Base-by-base conservation (phyloP, 2,888 invertebrate species). In the Keiferia lycopersicella region DNA sequence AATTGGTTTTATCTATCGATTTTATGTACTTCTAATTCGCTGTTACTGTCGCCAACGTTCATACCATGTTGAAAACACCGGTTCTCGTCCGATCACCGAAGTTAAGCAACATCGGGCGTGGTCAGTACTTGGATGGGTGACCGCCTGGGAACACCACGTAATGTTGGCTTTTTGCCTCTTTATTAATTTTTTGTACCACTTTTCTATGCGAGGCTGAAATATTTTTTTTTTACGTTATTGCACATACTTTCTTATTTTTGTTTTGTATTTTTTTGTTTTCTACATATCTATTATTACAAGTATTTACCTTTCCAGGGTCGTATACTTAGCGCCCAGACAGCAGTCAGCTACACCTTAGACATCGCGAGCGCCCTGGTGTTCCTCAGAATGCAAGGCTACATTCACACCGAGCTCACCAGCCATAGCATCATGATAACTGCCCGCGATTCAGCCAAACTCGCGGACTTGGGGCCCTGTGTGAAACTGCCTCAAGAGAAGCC, bases 371-470 rank as follows among this genome's bases (percentile, higher is more conserved):
- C 92, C 0, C 75, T 90, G 14, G 81, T 86, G 1, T 92, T 92
- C 77, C 80, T 93, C 3, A 81, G 86, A 22, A 91, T 91, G 87
- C 91, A 88, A 71, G 89, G 89, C 14, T 89, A 82, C 72, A 69
- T 92, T 1, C 92, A 93, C 79, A 87, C 91, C 0, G 88, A 83
- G 34, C 77, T 93, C 18, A 85, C 79, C 67, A 92, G 92, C 69
- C 78, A 81, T 62, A 75, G 82, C 45, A 71, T 92, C n/a, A 83
- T 91, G 80, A 73, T 93, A 14, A 91, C 89, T 0, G 71, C 74
- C 56, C 86, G 86, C 34, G 88, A 86, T 56, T 76, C 88, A 0
- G 92, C 90, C 1, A 92, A 92, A 75, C 71, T 93, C 0, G 83
- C 88, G 0, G 90, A 90, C 68, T 80, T 92, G 34, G 82, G 84